phyloP scores from a whole-genome alignment of 2,113 vertebrate species.

The Fulmarus glacialis region DNA sequence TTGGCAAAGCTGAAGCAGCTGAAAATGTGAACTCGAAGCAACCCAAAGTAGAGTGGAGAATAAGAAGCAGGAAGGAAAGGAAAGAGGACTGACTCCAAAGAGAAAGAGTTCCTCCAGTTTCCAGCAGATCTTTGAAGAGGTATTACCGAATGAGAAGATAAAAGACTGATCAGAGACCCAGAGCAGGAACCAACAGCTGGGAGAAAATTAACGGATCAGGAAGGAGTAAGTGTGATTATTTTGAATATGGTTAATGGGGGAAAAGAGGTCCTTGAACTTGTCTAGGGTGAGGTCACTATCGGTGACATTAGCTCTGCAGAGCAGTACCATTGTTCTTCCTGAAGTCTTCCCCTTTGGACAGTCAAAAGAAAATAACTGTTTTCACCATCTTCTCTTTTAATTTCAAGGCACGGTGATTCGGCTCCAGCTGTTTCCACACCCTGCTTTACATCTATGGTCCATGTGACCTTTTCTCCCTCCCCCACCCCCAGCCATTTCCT shows the following conservation, averaged over 20 bases:
- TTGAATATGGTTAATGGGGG: not conserved
- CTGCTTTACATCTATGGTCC: constrained; percentile 48
- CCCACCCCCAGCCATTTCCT: constrained; percentile 24
- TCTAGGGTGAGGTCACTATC: constrained; percentile 9
- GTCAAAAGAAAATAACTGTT: constrained; percentile 38
- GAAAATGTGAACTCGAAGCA: not conserved
- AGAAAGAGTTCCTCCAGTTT: not conserved
- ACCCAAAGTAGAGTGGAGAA: not conserved
- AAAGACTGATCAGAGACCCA: not conserved
- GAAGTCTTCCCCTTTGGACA: constrained; percentile 23
- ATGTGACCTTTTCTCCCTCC: constrained; percentile 51
- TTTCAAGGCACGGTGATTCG: constrained; percentile 61
- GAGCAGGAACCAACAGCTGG: constrained; percentile 45
- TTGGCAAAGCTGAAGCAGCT: not conserved
- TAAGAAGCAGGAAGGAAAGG: not conserved
- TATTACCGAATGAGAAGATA: not conserved
- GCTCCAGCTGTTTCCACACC: constrained; percentile 56
- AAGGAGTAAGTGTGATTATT: constrained; percentile 29
- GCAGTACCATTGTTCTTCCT: constrained; percentile 50
- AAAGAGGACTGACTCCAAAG: not conserved
- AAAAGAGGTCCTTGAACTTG: constrained; percentile 59
- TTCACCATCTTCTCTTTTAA: constrained; percentile 57
- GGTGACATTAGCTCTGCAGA: not conserved
- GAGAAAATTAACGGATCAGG: constrained; percentile 16
- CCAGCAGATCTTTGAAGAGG: not conserved